Conservation (phyloP, 2,888 invertebrate genomes). For the Chrysotoxum bicinctum region DNA sequence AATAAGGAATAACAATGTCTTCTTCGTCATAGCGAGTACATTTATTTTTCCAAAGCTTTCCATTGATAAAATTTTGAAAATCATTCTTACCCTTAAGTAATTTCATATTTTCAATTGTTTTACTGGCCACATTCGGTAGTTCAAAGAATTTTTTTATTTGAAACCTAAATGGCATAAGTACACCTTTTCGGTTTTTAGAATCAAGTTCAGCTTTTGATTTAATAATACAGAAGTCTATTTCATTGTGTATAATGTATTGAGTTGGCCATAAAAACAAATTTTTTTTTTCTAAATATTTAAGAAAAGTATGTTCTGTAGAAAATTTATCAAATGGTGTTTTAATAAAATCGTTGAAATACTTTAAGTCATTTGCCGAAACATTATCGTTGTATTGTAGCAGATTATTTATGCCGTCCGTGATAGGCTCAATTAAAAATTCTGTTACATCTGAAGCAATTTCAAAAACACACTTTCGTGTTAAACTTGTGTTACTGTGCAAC, state of each 20-base stretch:
- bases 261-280: background rate
- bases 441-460: background rate
- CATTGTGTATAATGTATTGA: conserved; percentile 1
- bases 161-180: conserved; percentile 1
- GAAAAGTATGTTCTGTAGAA: conserved; percentile 5
- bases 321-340: background rate
- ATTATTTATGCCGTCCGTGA: background rate
- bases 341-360: background rate
- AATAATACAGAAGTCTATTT: background rate
- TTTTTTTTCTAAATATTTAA: background rate
- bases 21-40: background rate
- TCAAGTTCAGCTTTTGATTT: background rate
- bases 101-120: conserved; percentile 10
- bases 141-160: conserved; percentile 1
- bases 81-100: background rate
- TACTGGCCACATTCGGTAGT: background rate
- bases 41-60: conserved; percentile 8
- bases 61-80: conserved; percentile 15
- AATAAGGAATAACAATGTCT: conserved; percentile 22
- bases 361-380: background rate
- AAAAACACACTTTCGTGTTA: conserved; percentile 11
- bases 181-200: background rate
- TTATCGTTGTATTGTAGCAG: background rate
- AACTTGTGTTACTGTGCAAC: background rate
- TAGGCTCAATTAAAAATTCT: conserved; percentile 1